phyloP scores from a whole-genome alignment of 2,113 vertebrate species.

The Callipepla squamata region DNA sequence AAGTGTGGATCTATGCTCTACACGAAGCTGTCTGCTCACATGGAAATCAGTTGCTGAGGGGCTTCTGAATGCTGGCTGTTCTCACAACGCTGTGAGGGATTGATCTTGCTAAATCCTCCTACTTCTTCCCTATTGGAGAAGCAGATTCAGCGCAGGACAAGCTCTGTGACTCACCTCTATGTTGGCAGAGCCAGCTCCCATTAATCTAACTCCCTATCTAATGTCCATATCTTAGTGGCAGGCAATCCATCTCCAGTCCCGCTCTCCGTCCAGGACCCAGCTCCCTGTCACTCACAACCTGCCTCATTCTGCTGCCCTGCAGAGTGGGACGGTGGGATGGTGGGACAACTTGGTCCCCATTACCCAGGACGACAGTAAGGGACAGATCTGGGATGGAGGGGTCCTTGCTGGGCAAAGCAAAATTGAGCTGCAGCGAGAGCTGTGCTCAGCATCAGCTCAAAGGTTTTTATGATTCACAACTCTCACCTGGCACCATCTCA shows the following conservation, averaged over 20 bases:
- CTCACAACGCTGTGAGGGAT: conserved; percentile 39
- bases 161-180: conserved; percentile 66
- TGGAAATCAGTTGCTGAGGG: conserved; percentile 36
- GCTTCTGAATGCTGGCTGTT: conserved; percentile 37
- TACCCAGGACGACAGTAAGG: not conserved
- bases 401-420: not conserved
- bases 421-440: not conserved
- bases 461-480: not conserved
- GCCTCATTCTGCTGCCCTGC: not conserved
- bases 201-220: conserved; percentile 65
- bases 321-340: not conserved
- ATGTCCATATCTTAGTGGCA: conserved; percentile 56
- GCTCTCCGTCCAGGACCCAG: conserved; percentile 28
- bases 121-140: conserved; percentile 48
- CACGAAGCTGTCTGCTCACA: not conserved
- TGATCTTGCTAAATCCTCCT: conserved; percentile 61
- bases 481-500: not conserved
- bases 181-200: conserved; percentile 63
- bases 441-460: not conserved
- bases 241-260: conserved; percentile 55
- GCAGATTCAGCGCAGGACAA: conserved; percentile 59
- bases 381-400: not conserved
- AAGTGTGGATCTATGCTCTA: not conserved
- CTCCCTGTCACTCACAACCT: conserved; percentile 20
- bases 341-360: not conserved